These are phyloP conservation scores for Drosophila virilis DNA, from an alignment of 1,140 invertebrate species.

Conservation along the genomic window DNA sequence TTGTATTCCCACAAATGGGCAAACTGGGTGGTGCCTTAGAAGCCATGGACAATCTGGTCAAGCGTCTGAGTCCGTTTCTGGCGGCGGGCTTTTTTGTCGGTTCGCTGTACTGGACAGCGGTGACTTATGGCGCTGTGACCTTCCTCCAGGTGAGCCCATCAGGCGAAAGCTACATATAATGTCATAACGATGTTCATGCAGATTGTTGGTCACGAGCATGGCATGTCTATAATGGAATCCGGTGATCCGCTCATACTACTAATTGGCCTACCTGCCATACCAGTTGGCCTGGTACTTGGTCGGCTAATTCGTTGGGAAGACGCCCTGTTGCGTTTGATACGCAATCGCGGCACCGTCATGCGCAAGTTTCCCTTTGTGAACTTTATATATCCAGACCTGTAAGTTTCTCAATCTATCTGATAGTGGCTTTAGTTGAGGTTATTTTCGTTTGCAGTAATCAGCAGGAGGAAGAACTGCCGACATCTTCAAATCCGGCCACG, in stretches of 20 bases:
- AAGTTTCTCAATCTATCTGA: slow-evolving; percentile 66
- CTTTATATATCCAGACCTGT: slow-evolving; percentile 90
- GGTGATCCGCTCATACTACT: slow-evolving; percentile 96
- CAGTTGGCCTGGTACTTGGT: slow-evolving; percentile 94
- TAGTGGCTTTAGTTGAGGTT: not conserved
- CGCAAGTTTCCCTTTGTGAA: slow-evolving; percentile 90
- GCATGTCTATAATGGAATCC: slow-evolving; percentile 96
- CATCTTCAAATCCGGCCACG: slow-evolving; percentile 85
- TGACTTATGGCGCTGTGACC: slow-evolving; percentile 98
- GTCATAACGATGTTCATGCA: slow-evolving; percentile 64
- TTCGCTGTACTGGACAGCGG: slow-evolving; percentile 98
- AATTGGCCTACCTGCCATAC: slow-evolving; percentile 96
- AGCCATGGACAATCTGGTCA: slow-evolving; percentile 93
- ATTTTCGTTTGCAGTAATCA: slow-evolving; percentile 80
- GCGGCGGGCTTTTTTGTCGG: slow-evolving; percentile 96
- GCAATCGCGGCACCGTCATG: slow-evolving; percentile 87
- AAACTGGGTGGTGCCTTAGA: slow-evolving; percentile 94
- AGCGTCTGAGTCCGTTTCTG: slow-evolving; percentile 96
- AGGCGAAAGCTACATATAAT: not conserved
- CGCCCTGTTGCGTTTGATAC: slow-evolving; percentile 91
- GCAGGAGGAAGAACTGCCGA: slow-evolving; percentile 84
- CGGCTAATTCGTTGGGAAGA: slow-evolving; percentile 99
- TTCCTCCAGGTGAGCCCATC: slow-evolving; percentile 94
- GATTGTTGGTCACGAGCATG: slow-evolving; percentile 96
- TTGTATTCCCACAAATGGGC: slow-evolving; percentile 96